Evolutionary conservation across 2,888 invertebrate genomes (phyloP).

Genomic region (Eulithis prunata): DNA sequence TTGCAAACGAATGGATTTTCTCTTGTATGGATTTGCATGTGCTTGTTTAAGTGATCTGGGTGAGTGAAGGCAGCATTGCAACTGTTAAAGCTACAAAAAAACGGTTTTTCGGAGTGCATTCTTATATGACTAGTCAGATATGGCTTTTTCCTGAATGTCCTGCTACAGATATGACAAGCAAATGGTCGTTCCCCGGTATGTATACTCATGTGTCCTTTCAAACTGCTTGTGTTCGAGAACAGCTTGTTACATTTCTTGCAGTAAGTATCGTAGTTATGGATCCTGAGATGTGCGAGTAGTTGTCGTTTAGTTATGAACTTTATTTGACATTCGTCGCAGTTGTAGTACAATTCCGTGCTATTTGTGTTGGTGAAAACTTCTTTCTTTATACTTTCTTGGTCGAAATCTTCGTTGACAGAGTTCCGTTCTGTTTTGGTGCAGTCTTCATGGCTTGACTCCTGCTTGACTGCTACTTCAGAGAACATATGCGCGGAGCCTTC

Average conservation of each 20-base stretch:
- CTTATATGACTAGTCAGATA: conserved; percentile 11
- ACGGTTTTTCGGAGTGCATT: conserved; percentile 13
- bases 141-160: conserved; percentile 11
- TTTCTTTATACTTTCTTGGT: neutral
- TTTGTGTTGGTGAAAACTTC: neutral
- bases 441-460: conserved; percentile 1
- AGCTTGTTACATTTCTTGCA: conserved; percentile 14
- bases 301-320: conserved; percentile 1
- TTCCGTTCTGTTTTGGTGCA: conserved; percentile 4
- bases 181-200: conserved; percentile 14
- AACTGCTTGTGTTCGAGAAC: conserved; percentile 16
- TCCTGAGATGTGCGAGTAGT: conserved; percentile 3
- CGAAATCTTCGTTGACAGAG: conserved; percentile 4
- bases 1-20: conserved; percentile 6
- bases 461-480: conserved; percentile 9
- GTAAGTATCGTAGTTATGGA: conserved; percentile 13
- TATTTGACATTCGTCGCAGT: conserved; percentile 13
- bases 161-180: conserved; percentile 9
- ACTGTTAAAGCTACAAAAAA: neutral
- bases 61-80: conserved; percentile 11
- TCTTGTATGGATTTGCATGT: conserved; percentile 1
- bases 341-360: conserved; percentile 3
- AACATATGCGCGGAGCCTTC: neutral
- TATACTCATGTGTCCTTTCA: conserved; percentile 11
- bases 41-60: conserved; percentile 3